Evolutionary conservation across 2,888 invertebrate species (phyloP).

Genomic region (Graphium colonna): DNA sequence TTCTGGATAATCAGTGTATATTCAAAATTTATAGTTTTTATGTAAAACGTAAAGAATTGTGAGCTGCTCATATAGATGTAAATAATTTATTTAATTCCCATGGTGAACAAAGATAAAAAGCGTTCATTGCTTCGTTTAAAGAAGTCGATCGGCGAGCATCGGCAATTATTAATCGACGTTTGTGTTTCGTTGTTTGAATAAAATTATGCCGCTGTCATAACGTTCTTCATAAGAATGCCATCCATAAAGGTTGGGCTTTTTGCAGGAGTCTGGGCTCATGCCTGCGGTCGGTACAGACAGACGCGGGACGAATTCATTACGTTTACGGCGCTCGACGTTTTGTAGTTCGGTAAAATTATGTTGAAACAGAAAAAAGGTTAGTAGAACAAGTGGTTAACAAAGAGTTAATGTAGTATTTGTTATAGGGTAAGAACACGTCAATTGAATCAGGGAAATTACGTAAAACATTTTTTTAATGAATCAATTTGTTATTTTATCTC

Average conservation of each 20-base stretch:
- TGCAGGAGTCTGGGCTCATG: slow-evolving; percentile 38
- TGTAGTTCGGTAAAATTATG: slow-evolving; percentile 12
- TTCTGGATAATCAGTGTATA: too few relatives aligned
- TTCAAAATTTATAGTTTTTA: too few relatives aligned
- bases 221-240: slow-evolving; percentile 49
- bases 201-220: slow-evolving; percentile 58
- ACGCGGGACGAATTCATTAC: slow-evolving; percentile 27
- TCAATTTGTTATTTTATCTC: too few relatives aligned
- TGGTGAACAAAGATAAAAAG: neutral
- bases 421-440: too few relatives aligned
- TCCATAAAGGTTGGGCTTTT: slow-evolving; percentile 54
- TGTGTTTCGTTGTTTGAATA: slow-evolving; percentile 31
- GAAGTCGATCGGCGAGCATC: slow-evolving; percentile 4
- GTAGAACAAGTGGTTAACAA: too few relatives aligned
- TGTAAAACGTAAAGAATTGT: too few relatives aligned
- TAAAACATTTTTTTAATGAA: too few relatives aligned
- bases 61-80: too few relatives aligned
- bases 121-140: slow-evolving; percentile 7
- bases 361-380: slow-evolving; percentile 11
- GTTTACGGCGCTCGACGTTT: slow-evolving; percentile 17
- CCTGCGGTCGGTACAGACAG: slow-evolving; percentile 23
- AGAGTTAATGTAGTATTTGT: too few relatives aligned
- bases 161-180: slow-evolving; percentile 35
- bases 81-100: too few relatives aligned
- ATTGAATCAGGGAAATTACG: too few relatives aligned